Evolutionary conservation across 1,140 invertebrate species (phyloP).

Genomic region (Drepana arcuata): DNA sequence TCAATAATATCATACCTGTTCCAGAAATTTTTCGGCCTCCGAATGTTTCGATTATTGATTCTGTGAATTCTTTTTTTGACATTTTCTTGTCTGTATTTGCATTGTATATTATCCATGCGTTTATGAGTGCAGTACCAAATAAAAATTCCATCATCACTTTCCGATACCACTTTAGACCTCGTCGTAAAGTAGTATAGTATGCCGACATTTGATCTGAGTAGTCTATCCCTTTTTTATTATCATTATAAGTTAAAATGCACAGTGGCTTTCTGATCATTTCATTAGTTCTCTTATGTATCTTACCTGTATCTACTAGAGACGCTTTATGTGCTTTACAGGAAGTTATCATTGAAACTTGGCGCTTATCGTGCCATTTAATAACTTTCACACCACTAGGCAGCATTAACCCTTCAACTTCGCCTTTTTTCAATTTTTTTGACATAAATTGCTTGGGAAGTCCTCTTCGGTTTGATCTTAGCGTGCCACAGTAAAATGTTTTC

Average conservation of each 20-base stretch:
- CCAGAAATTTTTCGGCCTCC: slow-evolving; percentile 4
- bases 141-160: slow-evolving; percentile 15
- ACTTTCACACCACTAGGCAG: slow-evolving; percentile 8
- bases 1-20: slow-evolving; percentile 6
- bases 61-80: slow-evolving; percentile 13
- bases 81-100: slow-evolving; percentile 11
- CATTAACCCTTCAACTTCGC: slow-evolving; percentile 9
- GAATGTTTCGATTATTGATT: slow-evolving; percentile 12
- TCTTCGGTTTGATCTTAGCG: slow-evolving; percentile 3
- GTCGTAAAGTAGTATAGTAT: slow-evolving; percentile 13
- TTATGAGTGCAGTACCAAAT: slow-evolving; percentile 13
- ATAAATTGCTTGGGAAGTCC: slow-evolving; percentile 1
- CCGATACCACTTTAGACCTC: slow-evolving; percentile 13
- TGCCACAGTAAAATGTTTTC: slow-evolving; percentile 9
- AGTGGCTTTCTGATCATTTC: slow-evolving; percentile 7
- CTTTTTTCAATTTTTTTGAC: slow-evolving; percentile 11
- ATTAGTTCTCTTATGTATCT: slow-evolving; percentile 2
- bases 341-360: slow-evolving; percentile 11
- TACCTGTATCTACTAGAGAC: slow-evolving; percentile 6
- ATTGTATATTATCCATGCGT: slow-evolving; percentile 14
- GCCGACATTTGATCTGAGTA: slow-evolving; percentile 19
- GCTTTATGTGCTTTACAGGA: slow-evolving; percentile 5
- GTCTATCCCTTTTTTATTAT: slow-evolving; percentile 15
- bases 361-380: slow-evolving; percentile 12
- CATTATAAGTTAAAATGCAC: slow-evolving; percentile 16